phyloP scores from a whole-genome alignment of 2,888 invertebrate genomes.

The Ophion costatus region DNA sequence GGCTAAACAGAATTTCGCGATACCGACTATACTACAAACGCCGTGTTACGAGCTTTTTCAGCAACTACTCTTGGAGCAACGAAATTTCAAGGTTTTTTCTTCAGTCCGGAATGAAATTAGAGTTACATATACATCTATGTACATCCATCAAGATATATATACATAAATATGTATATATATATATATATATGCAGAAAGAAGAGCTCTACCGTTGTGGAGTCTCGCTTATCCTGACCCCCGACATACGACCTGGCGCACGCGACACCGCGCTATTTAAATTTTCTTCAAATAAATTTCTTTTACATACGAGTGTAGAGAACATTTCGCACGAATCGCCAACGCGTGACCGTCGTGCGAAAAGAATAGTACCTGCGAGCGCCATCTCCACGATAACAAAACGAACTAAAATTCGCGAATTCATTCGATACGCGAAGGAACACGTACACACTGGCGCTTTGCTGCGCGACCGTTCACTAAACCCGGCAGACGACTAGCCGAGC shows the following conservation, averaged over 20 bases:
- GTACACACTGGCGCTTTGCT: constrained; percentile 35
- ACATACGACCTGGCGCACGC: constrained; percentile 25
- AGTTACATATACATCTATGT: not conserved
- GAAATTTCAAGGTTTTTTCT: not conserved
- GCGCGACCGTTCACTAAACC: constrained; percentile 44
- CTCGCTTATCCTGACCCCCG: constrained; percentile 16
- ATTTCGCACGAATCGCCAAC: constrained; percentile 51
- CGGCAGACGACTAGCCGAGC: constrained; percentile 27
- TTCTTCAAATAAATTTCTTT: not conserved
- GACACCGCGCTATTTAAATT: not conserved
- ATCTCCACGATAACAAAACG: constrained; percentile 69
- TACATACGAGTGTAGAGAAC: constrained; percentile 14
- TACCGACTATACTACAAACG: constrained; percentile 18
- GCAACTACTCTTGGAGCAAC: not conserved
- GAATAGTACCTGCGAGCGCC: constrained; percentile 69
- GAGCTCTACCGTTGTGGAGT: constrained; percentile 21
- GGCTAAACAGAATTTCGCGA: constrained; percentile 39
- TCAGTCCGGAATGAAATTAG: not conserved
- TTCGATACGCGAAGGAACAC: constrained; percentile 12
- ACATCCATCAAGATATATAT: not conserved
- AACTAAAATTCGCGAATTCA: constrained; percentile 67
- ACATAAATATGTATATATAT: not conserved
- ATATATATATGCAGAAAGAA: not conserved
- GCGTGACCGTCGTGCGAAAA: constrained; percentile 65
- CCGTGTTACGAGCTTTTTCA: constrained; percentile 11